phyloP scores from a whole-genome alignment of 2,888 invertebrate species.

The Drosophila helvetica region DNA sequence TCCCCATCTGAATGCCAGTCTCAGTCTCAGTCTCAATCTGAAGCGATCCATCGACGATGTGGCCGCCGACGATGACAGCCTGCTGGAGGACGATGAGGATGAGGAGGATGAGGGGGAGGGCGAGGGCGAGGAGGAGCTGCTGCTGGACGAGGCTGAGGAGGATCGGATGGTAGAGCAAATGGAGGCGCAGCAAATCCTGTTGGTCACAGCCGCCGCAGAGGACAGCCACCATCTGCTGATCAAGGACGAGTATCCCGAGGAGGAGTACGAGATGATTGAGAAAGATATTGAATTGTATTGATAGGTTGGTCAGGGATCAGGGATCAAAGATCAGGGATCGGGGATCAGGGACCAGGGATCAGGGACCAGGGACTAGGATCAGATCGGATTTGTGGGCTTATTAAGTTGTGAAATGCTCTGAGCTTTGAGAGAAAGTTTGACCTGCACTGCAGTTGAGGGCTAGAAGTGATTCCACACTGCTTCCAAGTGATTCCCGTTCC shows the following conservation, averaged over 20 bases:
- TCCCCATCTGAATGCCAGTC: slow-evolving; percentile 1
- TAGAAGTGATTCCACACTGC: neutral
- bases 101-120: slow-evolving; percentile 32
- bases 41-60: slow-evolving; percentile 58
- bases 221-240: slow-evolving; percentile 46
- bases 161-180: slow-evolving; percentile 26
- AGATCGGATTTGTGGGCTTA: neutral
- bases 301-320: slow-evolving; percentile 15
- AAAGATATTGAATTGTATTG: slow-evolving; percentile 73
- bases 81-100: slow-evolving; percentile 62
- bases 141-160: slow-evolving; percentile 50
- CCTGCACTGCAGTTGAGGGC: slow-evolving; percentile 35
- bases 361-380: neutral
- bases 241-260: slow-evolving; percentile 63
- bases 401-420: slow-evolving; percentile 40
- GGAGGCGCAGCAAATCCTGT: slow-evolving; percentile 45
- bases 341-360: neutral
- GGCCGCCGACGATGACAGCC: slow-evolving; percentile 67
- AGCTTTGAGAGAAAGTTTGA: slow-evolving; percentile 24
- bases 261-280: slow-evolving; percentile 69
- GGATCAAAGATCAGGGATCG: neutral
- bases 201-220: slow-evolving; percentile 1
- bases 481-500: no score
- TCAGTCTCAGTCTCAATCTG: slow-evolving; percentile 21
- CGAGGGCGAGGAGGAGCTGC: slow-evolving; percentile 18